A percentile compares a stretch with the other conserved stretches of the same genome.
phyloP scores from a whole-genome alignment of 2,888 invertebrate species.

The Agrotis clavis region DNA sequence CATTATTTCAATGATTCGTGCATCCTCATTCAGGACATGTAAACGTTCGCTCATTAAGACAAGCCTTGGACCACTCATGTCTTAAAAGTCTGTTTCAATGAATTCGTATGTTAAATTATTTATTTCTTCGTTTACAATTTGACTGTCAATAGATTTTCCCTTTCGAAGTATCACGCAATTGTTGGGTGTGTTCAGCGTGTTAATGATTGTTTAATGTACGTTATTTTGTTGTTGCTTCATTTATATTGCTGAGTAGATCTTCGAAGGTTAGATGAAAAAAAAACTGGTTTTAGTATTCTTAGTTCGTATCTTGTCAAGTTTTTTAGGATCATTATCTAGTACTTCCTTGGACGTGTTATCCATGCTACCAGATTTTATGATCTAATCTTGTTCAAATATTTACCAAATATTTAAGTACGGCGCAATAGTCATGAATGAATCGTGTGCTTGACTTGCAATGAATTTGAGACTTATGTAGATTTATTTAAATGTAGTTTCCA shows the following conservation, averaged over 20 bases:
- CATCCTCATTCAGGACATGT: slow-evolving; percentile 61
- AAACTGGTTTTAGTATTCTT: slow-evolving; percentile 27
- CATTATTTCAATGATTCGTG: slow-evolving; percentile 59
- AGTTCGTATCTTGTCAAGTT: slow-evolving; percentile 5
- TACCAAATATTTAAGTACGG: background rate
- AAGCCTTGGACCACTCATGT: slow-evolving; percentile 64
- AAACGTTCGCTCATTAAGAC: slow-evolving; percentile 60
- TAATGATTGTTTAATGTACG: slow-evolving; percentile 36
- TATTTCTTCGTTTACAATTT: slow-evolving; percentile 58
- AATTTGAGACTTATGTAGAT: too few species aligned
- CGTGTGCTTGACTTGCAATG: background rate
- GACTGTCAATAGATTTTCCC: slow-evolving; percentile 68
- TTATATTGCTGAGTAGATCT: slow-evolving; percentile 2
- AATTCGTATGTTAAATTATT: slow-evolving; percentile 65
- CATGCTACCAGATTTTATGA: background rate
- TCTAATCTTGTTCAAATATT: background rate
- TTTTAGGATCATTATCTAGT: slow-evolving; percentile 23
- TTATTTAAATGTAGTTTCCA: background rate
- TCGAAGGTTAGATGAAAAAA: slow-evolving; percentile 14
- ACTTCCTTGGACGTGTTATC: slow-evolving; percentile 2
- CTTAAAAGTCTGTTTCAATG: slow-evolving; percentile 58
- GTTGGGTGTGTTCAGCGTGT: slow-evolving; percentile 40
- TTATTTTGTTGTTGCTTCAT: slow-evolving; percentile 37
- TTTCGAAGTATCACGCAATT: slow-evolving; percentile 61
- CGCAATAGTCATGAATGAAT: background rate